Percentiles rank a stretch among this genome's conserved stretches.
phyloP scores from a whole-genome alignment of 1,140 invertebrate species.

The Heliconius congener region DNA sequence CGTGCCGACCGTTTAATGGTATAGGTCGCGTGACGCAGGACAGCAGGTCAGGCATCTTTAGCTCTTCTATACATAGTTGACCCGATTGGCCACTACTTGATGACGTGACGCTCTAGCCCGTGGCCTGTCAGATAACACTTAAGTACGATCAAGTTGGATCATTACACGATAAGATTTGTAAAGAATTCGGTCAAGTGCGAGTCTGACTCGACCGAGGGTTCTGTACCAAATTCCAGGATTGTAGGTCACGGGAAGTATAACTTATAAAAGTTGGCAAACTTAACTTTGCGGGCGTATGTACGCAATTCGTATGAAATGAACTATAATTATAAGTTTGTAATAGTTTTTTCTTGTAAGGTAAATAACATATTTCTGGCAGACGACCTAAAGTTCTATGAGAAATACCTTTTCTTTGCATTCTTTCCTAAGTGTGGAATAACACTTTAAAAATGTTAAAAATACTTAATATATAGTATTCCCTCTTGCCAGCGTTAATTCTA shows the following conservation, averaged over 20 bases:
- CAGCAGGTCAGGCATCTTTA: slow-evolving; percentile 12
- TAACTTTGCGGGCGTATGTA: background rate
- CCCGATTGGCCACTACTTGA: background rate
- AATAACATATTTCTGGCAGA: no score
- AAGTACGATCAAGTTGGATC: background rate
- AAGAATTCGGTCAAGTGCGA: no score
- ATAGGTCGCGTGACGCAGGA: slow-evolving; percentile 11
- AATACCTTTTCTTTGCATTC: no score
- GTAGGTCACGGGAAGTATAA: no score
- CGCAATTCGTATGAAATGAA: background rate
- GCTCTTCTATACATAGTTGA: background rate
- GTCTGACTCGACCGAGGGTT: no score
- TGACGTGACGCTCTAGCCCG: background rate
- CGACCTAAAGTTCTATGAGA: no score
- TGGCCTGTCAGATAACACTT: background rate
- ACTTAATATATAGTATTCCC: no score
- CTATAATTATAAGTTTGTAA: background rate
- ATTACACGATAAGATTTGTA: background rate
- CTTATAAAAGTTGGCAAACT: background rate
- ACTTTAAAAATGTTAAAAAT: no score
- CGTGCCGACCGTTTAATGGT: background rate
- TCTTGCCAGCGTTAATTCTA: no score
- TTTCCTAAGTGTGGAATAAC: no score
- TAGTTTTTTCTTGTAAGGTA: no score
- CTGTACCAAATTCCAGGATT: no score